Conservation (phyloP, 2,888 invertebrate species). For the Heliconius aoede region DNA sequence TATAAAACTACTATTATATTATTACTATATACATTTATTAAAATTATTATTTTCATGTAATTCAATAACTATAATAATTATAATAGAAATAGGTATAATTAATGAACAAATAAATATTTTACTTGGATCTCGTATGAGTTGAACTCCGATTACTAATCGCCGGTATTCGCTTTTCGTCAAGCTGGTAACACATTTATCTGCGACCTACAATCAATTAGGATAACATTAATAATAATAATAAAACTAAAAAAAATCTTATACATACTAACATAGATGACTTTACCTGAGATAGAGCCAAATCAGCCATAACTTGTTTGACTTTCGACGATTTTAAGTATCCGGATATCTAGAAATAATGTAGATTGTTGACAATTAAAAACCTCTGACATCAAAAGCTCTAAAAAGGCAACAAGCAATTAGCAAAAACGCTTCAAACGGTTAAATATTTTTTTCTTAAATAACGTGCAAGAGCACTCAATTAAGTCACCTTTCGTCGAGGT, state of each 20-base stretch:
- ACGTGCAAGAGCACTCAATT: no score
- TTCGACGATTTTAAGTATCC: conserved; percentile 91
- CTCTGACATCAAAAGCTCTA: no score
- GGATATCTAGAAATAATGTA: conserved; percentile 81
- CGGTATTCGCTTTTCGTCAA: conserved; percentile 95
- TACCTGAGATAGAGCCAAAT: conserved; percentile 94
- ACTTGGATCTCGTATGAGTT: conserved; percentile 97
- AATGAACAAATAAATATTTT: conserved; percentile 44
- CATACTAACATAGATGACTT: conserved; percentile 3
- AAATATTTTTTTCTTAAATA: no score
- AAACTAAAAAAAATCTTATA: neutral
- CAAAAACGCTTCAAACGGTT: no score
- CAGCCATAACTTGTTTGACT: conserved; percentile 96
- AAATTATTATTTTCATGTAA: no score
- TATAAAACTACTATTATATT: no score
- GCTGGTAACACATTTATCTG: conserved; percentile 91
- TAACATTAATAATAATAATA: neutral
- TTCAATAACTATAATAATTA: no score
- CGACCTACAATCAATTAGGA: conserved; percentile 78
- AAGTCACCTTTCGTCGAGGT: no score
- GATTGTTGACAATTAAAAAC: no score
- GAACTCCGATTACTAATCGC: conserved; percentile 94
- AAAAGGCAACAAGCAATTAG: no score
- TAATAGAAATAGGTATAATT: no score
- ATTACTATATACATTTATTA: no score